phyloP scores from a whole-genome alignment of 2,113 vertebrate genomes.

The Martes martes region DNA sequence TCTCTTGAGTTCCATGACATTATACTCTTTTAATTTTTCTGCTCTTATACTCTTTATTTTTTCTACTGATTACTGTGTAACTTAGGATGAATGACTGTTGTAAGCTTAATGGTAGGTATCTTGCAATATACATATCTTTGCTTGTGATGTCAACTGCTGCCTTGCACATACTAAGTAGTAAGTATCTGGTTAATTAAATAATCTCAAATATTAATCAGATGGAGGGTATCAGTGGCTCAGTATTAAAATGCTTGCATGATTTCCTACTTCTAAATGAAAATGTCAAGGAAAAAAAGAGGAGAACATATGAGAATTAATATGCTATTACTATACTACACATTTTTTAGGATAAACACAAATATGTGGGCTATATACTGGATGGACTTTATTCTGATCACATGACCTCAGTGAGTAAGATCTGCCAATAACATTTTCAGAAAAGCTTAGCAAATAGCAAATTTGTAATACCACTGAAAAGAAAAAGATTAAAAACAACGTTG shows the following conservation, averaged over 20 bases:
- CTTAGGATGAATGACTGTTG: neutral
- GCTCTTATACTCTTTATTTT: neutral
- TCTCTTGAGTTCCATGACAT: conserved; percentile 2
- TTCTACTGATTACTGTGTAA: conserved; percentile 23
- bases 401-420: conserved; percentile 8
- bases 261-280: conserved; percentile 44
- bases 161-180: neutral
- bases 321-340: neutral
- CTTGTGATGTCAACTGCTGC: neutral
- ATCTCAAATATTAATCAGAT: conserved; percentile 41
- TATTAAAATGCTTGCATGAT: conserved; percentile 12
- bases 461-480: neutral
- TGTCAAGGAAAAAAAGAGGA: neutral
- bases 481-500: neutral
- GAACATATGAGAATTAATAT: conserved; percentile 5
- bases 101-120: neutral
- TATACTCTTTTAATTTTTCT: neutral
- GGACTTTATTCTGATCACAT: neutral
- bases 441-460: conserved; percentile 26
- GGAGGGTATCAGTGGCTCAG: neutral
- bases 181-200: neutral
- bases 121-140: neutral
- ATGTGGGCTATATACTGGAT: neutral
- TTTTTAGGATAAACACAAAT: conserved; percentile 44
- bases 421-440: neutral